Percentiles rank a stretch among this genome's conserved stretches.
These are phyloP conservation scores for Phania funesta DNA, from an alignment of 2,888 invertebrate species.

Conservation along the genomic window DNA sequence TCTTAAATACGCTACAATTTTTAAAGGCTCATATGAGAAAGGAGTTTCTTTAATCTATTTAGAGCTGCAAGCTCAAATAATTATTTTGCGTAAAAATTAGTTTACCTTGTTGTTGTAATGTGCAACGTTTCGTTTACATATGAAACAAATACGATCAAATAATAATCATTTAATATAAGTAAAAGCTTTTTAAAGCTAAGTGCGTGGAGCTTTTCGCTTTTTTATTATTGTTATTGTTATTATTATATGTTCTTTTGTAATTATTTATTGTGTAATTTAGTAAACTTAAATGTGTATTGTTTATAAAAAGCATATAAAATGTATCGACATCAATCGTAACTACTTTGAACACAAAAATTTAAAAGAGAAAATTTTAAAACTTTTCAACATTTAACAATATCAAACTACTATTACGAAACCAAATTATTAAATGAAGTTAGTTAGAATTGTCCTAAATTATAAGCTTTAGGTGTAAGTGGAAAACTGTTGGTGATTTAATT, in stretches of 20 bases:
- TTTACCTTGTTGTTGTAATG: constrained; percentile 57
- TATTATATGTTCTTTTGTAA: constrained; percentile 47
- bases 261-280: constrained; percentile 38
- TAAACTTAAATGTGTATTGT: constrained; percentile 59
- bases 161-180: constrained; percentile 80
- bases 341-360: constrained; percentile 19
- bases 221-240: constrained; percentile 48
- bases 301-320: constrained; percentile 48
- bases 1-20: constrained; percentile 4
- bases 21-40: neutral
- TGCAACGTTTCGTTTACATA: constrained; percentile 68
- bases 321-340: constrained; percentile 26
- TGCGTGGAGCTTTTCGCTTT: constrained; percentile 34
- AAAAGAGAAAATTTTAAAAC: neutral
- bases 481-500: too few relatives aligned
- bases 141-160: constrained; percentile 81
- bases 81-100: constrained; percentile 33
- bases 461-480: too few relatives aligned
- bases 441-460: neutral
- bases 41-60: neutral
- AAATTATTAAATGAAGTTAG: neutral
- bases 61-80: constrained; percentile 32
- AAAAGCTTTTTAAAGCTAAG: constrained; percentile 56
- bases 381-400: constrained; percentile 19
- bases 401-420: constrained; percentile 17